These are phyloP conservation scores for Phortica magna DNA, from an alignment of 2,888 invertebrate species.

Conservation along the genomic window DNA sequence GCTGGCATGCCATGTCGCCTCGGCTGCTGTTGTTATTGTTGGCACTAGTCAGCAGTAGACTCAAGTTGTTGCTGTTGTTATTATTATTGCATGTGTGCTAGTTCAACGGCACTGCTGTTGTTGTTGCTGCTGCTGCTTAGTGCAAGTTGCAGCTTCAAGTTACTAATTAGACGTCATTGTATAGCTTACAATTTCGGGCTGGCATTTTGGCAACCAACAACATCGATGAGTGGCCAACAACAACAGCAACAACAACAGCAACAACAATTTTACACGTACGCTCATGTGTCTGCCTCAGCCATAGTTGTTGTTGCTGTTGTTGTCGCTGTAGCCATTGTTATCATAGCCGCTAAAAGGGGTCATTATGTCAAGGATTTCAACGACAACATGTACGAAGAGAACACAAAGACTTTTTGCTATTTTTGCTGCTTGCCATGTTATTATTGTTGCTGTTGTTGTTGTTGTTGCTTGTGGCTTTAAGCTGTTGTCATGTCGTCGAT, in stretches of 20 bases:
- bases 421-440: not conserved
- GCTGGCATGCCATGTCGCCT: conserved; percentile 39
- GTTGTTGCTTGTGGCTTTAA: conserved; percentile 43
- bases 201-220: conserved; percentile 32
- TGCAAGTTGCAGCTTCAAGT: conserved; percentile 33
- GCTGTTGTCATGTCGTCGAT: conserved; percentile 40
- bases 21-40: conserved; percentile 10
- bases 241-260: conserved; percentile 34
- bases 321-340: conserved; percentile 59
- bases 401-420: not conserved
- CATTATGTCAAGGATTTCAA: conserved; percentile 73
- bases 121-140: conserved; percentile 2
- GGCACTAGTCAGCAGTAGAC: conserved; percentile 41
- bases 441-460: conserved; percentile 30
- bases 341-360: conserved; percentile 67
- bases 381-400: conserved; percentile 3
- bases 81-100: conserved; percentile 30
- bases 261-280: conserved; percentile 13
- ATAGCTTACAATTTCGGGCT: conserved; percentile 47
- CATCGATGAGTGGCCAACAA: conserved; percentile 25
- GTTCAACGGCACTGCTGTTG: not conserved
- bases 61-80: conserved; percentile 40
- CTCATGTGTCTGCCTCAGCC: not conserved
- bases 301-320: conserved; percentile 47
- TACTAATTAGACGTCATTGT: conserved; percentile 70